Conservation (phyloP, 2,888 invertebrate species). For the Stenurella melanura region DNA sequence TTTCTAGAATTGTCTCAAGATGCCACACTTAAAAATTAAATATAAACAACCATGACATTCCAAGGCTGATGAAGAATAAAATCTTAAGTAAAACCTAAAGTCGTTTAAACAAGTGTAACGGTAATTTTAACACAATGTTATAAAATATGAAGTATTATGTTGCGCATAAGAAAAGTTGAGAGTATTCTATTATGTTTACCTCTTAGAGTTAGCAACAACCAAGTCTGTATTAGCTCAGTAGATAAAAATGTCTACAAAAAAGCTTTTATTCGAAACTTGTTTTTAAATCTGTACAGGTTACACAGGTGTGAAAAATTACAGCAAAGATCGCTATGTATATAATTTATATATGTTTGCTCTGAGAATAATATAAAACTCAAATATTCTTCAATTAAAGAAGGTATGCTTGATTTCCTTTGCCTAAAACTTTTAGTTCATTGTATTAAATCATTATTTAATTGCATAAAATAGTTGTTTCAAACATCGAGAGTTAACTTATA, state of each 20-base stretch:
- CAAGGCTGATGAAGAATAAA: background rate
- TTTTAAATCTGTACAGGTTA: background rate
- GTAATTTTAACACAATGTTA: background rate
- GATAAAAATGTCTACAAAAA: background rate
- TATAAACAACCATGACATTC: background rate
- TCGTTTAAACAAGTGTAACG: background rate
- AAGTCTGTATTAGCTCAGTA: background rate
- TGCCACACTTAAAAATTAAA: background rate
- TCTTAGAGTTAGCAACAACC: background rate
- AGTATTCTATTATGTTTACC: background rate
- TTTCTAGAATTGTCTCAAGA: background rate
- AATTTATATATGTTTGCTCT: no score
- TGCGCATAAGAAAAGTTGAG: background rate
- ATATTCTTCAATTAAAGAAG: no score
- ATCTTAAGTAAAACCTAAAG: background rate
- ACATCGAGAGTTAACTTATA: no score
- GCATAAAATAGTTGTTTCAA: no score
- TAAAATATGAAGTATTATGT: background rate
- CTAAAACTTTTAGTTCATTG: no score
- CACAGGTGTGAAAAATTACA: background rate
- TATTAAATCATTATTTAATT: no score
- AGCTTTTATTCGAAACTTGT: background rate
- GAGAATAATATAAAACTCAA: no score
- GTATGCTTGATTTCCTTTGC: no score
- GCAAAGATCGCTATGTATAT: no score